Evolutionary conservation across 2,113 vertebrate genomes (phyloP), one percentile per base, ranked within the genome.

Genomic region (Morone saxatilis): DNA sequence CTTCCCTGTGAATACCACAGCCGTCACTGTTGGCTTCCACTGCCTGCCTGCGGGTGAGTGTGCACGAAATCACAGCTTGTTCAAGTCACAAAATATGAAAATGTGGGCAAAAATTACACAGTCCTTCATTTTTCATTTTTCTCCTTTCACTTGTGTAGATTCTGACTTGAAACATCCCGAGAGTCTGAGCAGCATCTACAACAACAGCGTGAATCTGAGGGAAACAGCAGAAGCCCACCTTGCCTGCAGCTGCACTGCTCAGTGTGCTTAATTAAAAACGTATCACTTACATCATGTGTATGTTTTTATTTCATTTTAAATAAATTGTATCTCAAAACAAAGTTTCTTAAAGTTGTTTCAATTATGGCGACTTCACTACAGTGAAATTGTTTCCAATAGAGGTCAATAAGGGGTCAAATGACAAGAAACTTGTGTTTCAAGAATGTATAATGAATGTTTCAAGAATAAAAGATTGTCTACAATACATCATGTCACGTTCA

Each of bases 11-110:
- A 90, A 75, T 50, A 93, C 87, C 17, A 85, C 86, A 31, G 17
- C 88, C 0, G 72, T 95, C 73, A 89, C 89, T 2, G 75, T 96
- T 81, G 94, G 94, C 45, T 96, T 95, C 91, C 95, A 95, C 92
- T 96, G 95, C 1, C 14, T 91, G 1, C 84, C 95, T 17, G 60
- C 40, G 2, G 92, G 96, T 97, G 85, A 95, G 94, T 89, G 0
- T 43, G 0, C 16, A 51, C 81, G 4, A 67, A n/a, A 51, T 41
- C 7, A 54, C 19, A 51, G 3, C 59, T 5, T 6, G 14, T 8
- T 60, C 5, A 47, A 54, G 10, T 1, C 10, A 56, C 4, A 20
- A 0, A 72, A 11, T 19, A 17, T 7, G 0, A 31, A n/a, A 51
- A 0, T 14, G 6, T 36, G 16, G 17, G 11, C 16, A 38, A 48